phyloP scores from a whole-genome alignment of 2,113 vertebrate genomes.

The Hypanus sabinus region DNA sequence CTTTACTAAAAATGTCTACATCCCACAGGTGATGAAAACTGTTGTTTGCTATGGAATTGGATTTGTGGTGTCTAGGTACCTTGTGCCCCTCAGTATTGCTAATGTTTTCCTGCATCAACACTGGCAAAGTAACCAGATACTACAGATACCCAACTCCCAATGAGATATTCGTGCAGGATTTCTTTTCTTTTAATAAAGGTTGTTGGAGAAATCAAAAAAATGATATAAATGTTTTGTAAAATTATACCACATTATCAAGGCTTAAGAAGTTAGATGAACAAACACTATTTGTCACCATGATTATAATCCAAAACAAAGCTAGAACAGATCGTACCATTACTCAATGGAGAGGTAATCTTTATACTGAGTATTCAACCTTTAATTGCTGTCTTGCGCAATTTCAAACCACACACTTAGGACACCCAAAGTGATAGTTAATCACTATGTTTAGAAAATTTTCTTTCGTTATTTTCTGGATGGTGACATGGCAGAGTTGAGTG shows the following conservation, averaged over 20 bases:
- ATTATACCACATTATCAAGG: conserved; percentile 19
- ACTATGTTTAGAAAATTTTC: not conserved
- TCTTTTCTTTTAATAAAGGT: conserved; percentile 27
- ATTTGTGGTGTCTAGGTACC: not conserved
- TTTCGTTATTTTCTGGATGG: not conserved
- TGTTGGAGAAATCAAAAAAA: conserved; percentile 28
- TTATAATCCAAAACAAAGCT: conserved; percentile 20
- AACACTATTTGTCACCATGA: conserved; percentile 26
- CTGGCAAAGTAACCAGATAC: conserved; percentile 17
- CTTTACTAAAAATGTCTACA: too few relatives aligned
- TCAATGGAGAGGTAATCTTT: conserved; percentile 10
- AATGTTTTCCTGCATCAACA: not conserved
- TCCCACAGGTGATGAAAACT: too few relatives aligned
- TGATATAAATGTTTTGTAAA: conserved; percentile 28
- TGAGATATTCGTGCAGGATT: conserved; percentile 16
- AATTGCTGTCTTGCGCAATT: conserved; percentile 1
- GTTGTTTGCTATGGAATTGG: not conserved
- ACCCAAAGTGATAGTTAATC: not conserved
- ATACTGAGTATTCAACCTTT: not conserved
- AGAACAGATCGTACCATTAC: conserved; percentile 19
- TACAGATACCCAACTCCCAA: conserved; percentile 29
- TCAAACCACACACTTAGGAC: conserved; percentile 32
- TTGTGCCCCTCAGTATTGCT: not conserved
- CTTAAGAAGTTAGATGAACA: conserved; percentile 15
- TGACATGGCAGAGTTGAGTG: not conserved